Evolutionary conservation across 2,888 invertebrate species (phyloP).

Genomic region (Caprella mutica): DNA sequence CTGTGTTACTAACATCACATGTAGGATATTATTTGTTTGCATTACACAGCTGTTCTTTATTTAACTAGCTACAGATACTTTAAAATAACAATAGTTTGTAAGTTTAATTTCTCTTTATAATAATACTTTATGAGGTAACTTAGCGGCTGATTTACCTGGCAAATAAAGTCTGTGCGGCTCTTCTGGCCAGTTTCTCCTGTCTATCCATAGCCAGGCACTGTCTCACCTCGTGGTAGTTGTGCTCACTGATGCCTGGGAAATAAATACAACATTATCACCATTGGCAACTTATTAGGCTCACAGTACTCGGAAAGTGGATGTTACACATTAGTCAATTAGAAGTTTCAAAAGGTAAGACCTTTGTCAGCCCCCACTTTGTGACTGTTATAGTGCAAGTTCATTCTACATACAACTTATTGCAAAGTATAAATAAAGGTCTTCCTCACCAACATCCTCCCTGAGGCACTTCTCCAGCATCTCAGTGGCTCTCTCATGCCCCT

Average conservation of each 20-base stretch:
- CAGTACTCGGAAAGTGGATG: too few relatives aligned
- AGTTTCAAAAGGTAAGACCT: too few relatives aligned
- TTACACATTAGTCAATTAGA: too few relatives aligned
- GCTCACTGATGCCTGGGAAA: slow-evolving; percentile 54
- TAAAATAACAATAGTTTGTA: too few relatives aligned
- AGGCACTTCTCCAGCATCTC: slow-evolving; percentile 49
- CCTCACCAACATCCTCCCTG: slow-evolving; percentile 21
- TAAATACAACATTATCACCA: slow-evolving; percentile 4
- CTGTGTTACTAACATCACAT: too few relatives aligned
- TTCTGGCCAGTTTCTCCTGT: slow-evolving; percentile 74
- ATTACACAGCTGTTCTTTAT: too few relatives aligned
- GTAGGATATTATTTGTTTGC: too few relatives aligned
- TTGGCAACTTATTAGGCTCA: background rate
- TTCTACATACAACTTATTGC: background rate
- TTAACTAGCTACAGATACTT: too few relatives aligned
- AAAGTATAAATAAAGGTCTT: background rate
- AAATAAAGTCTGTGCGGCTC: slow-evolving; percentile 76
- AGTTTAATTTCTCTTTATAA: too few relatives aligned
- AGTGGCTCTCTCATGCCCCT: slow-evolving; percentile 79
- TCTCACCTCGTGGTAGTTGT: slow-evolving; percentile 60
- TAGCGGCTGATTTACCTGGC: slow-evolving; percentile 44
- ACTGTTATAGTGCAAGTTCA: background rate
- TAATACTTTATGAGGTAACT: too few relatives aligned
- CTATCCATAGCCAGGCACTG: slow-evolving; percentile 71
- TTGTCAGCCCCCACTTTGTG: too few relatives aligned